Percentiles rank a stretch among this genome's conserved stretches.
phyloP scores from a whole-genome alignment of 2,113 vertebrate species.

The Dolichotis patagonum region DNA sequence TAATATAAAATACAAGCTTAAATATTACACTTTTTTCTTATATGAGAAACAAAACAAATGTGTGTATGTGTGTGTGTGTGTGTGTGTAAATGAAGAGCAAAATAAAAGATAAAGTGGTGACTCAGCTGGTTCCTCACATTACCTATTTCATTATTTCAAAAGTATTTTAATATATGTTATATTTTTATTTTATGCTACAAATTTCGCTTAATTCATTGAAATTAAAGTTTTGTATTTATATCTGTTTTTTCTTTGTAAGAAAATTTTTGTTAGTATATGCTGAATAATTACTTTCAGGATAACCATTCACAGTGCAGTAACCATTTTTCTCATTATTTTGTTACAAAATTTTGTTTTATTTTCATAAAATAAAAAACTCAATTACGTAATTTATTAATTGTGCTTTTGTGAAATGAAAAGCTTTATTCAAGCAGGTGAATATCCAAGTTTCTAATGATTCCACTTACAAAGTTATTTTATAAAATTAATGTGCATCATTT shows the following conservation, averaged over 20 bases:
- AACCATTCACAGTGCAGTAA: too few species aligned
- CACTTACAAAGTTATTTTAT: background rate
- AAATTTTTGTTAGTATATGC: background rate
- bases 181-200: background rate
- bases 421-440: background rate
- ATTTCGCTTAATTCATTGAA: background rate
- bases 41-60: background rate
- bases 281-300: background rate
- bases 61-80: too few species aligned
- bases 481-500: background rate
- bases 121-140: background rate
- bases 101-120: background rate
- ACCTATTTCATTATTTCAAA: background rate
- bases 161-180: background rate
- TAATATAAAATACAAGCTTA: background rate
- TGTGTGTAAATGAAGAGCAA: background rate
- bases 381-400: background rate
- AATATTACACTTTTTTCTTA: background rate
- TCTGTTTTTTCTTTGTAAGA: background rate
- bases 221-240: background rate
- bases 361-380: background rate
- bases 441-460: background rate
- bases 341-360: background rate
- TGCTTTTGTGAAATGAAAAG: constrained; percentile 19
- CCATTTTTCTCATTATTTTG: background rate